Conservation (phyloP, 2,113 vertebrate species). For the Saccopteryx leptura region DNA sequence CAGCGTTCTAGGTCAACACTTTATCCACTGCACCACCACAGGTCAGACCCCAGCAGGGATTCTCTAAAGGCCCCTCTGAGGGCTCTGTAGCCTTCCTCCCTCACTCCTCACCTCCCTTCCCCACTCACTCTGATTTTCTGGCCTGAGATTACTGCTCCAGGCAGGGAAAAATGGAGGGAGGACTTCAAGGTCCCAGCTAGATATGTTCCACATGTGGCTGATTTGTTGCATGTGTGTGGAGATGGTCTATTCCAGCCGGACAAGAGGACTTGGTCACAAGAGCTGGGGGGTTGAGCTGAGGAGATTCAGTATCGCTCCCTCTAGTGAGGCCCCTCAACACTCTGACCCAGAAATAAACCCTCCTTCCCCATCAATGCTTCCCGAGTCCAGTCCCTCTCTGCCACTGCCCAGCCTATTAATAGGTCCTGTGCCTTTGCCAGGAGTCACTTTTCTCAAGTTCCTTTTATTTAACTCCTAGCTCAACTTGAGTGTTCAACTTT, state of each 20-base stretch:
- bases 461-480: slow-evolving; percentile 76
- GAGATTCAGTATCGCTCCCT: slow-evolving; percentile 64
- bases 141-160: slow-evolving; percentile 48
- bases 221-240: slow-evolving; percentile 35
- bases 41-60: neutral
- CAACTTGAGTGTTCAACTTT: slow-evolving; percentile 38
- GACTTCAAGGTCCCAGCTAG: slow-evolving; percentile 52
- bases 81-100: neutral
- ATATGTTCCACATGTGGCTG: slow-evolving; percentile 35
- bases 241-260: neutral
- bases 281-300: slow-evolving; percentile 11
- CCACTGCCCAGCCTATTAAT: slow-evolving; percentile 80
- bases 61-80: neutral
- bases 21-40: no score
- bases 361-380: slow-evolving; percentile 68
- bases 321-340: slow-evolving; percentile 72
- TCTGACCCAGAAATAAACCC: slow-evolving; percentile 83
- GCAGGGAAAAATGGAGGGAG: slow-evolving; percentile 54
- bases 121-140: slow-evolving; percentile 33
- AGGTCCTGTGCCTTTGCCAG: slow-evolving; percentile 79
- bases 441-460: slow-evolving; percentile 80
- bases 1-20: no score
- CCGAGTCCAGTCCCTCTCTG: slow-evolving; percentile 50
- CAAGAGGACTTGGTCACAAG: neutral
- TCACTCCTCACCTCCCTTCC: neutral